phyloP scores from a whole-genome alignment of 1,140 invertebrate species.

The Chelonus insularis region DNA sequence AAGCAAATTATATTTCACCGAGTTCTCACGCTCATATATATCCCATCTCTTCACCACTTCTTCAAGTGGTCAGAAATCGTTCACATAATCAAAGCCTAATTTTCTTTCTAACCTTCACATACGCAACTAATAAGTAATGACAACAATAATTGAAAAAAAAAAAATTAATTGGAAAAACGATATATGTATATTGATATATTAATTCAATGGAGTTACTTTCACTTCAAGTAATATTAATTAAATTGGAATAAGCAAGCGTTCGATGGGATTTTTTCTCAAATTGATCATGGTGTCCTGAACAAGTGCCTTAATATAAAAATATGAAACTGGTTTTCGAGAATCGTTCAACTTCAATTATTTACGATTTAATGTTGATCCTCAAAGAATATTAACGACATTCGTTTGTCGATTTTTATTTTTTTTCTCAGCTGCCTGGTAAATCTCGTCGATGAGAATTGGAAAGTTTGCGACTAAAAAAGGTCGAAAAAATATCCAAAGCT shows the following conservation, averaged over 20 bases:
- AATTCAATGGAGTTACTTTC: constrained; percentile 9
- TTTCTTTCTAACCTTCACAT: neutral
- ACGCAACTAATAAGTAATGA: neutral
- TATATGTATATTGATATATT: neutral
- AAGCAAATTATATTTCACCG: constrained; percentile 14
- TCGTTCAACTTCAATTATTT: constrained; percentile 17
- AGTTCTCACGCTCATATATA: constrained; percentile 16
- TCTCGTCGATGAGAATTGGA: neutral
- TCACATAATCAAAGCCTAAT: constrained; percentile 1
- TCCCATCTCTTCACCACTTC: too few species aligned
- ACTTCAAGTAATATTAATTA: constrained; percentile 14
- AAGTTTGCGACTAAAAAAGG: neutral
- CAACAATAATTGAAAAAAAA: constrained; percentile 3
- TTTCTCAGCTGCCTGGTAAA: neutral
- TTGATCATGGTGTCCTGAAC: neutral
- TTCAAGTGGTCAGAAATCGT: neutral
- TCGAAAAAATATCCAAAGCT: neutral
- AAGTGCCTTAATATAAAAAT: neutral
- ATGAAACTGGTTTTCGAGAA: constrained; percentile 13
- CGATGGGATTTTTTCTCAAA: constrained; percentile 2
- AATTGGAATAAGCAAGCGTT: constrained; percentile 9
- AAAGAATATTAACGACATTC: constrained; percentile 8
- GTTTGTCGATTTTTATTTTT: neutral
- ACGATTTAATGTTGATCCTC: constrained; percentile 15
- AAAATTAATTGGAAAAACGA: neutral